Base-by-base conservation (phyloP, 2,888 invertebrate genomes). In the Leptopilina drosophilae region DNA sequence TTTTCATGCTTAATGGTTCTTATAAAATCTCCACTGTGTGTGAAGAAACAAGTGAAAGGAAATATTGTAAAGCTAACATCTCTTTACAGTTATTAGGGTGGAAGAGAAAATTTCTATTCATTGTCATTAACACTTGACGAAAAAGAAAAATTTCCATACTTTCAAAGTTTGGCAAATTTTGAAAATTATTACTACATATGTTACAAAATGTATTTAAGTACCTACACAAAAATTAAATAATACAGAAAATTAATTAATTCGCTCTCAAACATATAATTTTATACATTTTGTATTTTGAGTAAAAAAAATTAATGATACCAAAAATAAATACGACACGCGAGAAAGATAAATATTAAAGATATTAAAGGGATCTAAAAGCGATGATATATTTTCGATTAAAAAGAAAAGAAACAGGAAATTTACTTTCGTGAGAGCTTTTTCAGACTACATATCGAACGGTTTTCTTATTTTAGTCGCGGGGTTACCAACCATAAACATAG, bases 1-100 rank as follows among this genome's bases (percentile, higher is more conserved):
- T 62, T 62, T 62, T 62, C 62, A 62, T 62, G 62, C 62, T 62
- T 62, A 62, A 62, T 62, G 62, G 62, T 62, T 62, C 62, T 62
- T 62, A 62, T 62, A 62, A 62, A 62, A 62, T 62, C 62, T 15
- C n/a, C 62, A 20, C 62, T 62, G 20, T 62, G 62, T 15, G 62
- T 62, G 20, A 62, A 62, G 62, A 20, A 62, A 62, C 62, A 20
- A 62, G 62, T 62, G 62, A 62, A 62, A 62, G 62, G 62, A 62
- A 20, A 62, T 20, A 20, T 62, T n/a, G n/a, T 15, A 59, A 59
- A 59, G 4, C 59, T 14, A 15, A 59, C 59, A 59, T n/a, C 5
- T 59, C 15, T 59, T 59, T 8, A 59, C 6, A 8, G 8, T 42
- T 42, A 42, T 42, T 42, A 42, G 42, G 42, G 42, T 6, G 6